phyloP scores from a whole-genome alignment of 1,140 invertebrate species.

The Drosophila sp. region DNA sequence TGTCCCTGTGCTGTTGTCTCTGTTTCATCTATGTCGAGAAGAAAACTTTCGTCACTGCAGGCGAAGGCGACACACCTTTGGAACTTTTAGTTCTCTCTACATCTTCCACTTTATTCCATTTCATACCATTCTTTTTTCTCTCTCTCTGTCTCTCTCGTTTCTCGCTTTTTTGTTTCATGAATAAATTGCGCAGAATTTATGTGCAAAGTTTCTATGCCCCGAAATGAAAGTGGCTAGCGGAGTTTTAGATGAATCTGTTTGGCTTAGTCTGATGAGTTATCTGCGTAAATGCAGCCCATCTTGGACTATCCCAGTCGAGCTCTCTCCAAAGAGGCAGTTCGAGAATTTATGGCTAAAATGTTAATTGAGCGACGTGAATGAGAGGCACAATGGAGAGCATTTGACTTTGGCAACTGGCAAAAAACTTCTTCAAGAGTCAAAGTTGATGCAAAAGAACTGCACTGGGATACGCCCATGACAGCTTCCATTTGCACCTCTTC shows the following conservation, averaged over 20 bases:
- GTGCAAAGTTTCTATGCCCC: conserved; percentile 63
- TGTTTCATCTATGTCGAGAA: conserved; percentile 26
- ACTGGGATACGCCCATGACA: not conserved
- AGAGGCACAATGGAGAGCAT: conserved; percentile 20
- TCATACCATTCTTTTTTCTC: conserved; percentile 14
- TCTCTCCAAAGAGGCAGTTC: conserved; percentile 34
- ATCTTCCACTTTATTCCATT: conserved; percentile 19
- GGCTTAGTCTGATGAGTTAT: conserved; percentile 81
- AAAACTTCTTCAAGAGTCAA: conserved; percentile 26
- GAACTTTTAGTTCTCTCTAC: conserved; percentile 16
- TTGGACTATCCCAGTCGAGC: not conserved
- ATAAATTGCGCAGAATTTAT: conserved; percentile 81
- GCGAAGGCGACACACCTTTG: conserved; percentile 61
- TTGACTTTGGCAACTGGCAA: conserved; percentile 38
- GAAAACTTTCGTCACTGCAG: conserved; percentile 45
- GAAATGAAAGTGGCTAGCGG: conserved; percentile 78
- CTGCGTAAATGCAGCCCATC: conserved; percentile 65
- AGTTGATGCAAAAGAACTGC: not conserved
- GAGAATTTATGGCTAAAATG: conserved; percentile 74
- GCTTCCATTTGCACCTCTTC: not conserved
- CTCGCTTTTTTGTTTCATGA: conserved; percentile 62
- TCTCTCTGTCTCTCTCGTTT: not conserved
- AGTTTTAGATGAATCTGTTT: conserved; percentile 80
- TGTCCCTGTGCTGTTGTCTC: conserved; percentile 27
- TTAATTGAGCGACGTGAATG: conserved; percentile 68